Conservation (phyloP, 2,113 vertebrate species). For the Neogobius melanostomus region DNA sequence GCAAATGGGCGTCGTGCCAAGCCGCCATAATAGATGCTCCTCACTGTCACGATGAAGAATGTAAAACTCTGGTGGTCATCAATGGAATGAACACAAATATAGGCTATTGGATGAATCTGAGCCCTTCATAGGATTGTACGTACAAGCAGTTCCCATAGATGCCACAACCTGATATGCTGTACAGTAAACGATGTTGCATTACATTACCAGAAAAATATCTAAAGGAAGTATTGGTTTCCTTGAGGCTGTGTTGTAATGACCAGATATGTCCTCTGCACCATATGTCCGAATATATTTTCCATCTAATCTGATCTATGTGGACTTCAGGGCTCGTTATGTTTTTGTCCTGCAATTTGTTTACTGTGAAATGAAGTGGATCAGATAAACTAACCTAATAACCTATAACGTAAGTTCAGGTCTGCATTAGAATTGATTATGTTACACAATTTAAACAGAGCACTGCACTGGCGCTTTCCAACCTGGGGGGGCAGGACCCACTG, state of each 20-base stretch:
- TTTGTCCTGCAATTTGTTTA: not conserved
- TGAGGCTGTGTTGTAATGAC: not conserved
- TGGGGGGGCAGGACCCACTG: no score
- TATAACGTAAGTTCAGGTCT: no score
- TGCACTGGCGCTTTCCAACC: no score
- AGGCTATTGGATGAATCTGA: not conserved
- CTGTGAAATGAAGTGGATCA: slow-evolving; percentile 11
- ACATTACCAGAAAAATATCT: not conserved
- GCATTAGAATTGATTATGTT: no score
- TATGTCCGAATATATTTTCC: not conserved
- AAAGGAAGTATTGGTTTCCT: slow-evolving; percentile 6
- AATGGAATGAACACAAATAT: not conserved
- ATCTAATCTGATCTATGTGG: not conserved
- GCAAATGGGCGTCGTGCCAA: slow-evolving; percentile 41
- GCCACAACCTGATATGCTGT: slow-evolving; percentile 1
- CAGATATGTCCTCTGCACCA: not conserved
- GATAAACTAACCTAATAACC: slow-evolving; percentile 12
- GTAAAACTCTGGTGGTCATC: not conserved
- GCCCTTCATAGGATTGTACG: not conserved
- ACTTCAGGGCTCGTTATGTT: not conserved
- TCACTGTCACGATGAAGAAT: slow-evolving; percentile 3
- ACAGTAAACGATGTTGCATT: slow-evolving; percentile 8
- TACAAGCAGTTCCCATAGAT: slow-evolving; percentile 2
- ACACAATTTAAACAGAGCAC: no score
- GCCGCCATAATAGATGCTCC: slow-evolving; percentile 14